Evolutionary conservation across 2,797 vertebrate species (phyloP).

Genomic region (Odontamblyopus rebecca): DNA sequence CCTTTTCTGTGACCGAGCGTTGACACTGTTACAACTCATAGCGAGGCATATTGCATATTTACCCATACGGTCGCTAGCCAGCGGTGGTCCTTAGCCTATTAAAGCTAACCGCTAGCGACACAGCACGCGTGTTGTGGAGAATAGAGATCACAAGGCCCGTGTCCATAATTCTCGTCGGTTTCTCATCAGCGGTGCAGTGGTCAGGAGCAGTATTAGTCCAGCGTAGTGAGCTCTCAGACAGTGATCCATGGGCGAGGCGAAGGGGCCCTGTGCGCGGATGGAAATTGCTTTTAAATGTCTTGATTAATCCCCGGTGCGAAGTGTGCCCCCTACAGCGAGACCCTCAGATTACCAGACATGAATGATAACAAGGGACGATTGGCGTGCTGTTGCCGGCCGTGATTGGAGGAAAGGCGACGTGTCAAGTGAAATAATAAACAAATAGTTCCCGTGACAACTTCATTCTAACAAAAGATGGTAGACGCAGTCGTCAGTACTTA

Average conservation of each 20-base stretch:
- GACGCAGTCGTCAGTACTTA: too few relatives aligned
- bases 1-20: too few relatives aligned
- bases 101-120: not conserved
- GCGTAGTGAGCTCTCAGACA: not conserved
- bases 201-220: constrained; percentile 2
- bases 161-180: not conserved
- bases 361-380: constrained; percentile 17
- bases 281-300: constrained; percentile 45
- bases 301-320: constrained; percentile 45
- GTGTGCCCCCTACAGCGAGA: constrained; percentile 12
- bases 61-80: not conserved
- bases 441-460: not conserved
- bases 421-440: not conserved
- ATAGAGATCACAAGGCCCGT: constrained; percentile 12
- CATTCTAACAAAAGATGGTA: not conserved
- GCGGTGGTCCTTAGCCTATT: not conserved
- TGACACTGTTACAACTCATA: not conserved
- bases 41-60: not conserved
- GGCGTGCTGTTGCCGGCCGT: not conserved
- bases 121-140: not conserved
- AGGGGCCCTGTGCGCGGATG: constrained; percentile 9
- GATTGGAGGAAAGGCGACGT: not conserved
- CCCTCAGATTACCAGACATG: constrained; percentile 18
- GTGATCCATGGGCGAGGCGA: constrained; percentile 35
- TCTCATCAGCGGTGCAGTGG: not conserved